These are phyloP conservation scores for Osmerus mordax DNA, from an alignment of 2,113 vertebrate genomes.

Conservation along the genomic window DNA sequence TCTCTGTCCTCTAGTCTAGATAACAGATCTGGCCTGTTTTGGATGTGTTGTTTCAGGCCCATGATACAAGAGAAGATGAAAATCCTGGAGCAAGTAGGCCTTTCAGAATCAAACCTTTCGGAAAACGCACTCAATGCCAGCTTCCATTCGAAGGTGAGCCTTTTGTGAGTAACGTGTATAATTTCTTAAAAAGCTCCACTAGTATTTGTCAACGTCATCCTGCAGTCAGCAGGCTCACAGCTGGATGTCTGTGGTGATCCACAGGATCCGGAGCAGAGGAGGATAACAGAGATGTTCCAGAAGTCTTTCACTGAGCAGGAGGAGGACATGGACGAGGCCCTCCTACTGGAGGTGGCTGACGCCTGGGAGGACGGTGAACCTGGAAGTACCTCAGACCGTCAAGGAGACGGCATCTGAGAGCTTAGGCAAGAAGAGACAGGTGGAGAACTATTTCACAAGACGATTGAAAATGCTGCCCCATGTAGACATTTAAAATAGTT, in stretches of 20 bases:
- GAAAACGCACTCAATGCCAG: conserved; percentile 78
- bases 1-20: not conserved
- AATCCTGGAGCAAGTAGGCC: conserved; percentile 87
- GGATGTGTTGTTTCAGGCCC: conserved; percentile 74
- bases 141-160: conserved; percentile 81
- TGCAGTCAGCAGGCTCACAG: conserved; percentile 2
- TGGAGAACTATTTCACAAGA: conserved; percentile 57
- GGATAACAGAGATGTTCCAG: conserved; percentile 84
- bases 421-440: conserved; percentile 59
- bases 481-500: not conserved
- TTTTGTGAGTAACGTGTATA: not conserved
- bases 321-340: conserved; percentile 65
- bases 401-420: conserved; percentile 38
- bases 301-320: conserved; percentile 73
- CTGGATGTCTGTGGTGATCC: not conserved
- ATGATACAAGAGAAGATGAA: conserved; percentile 94
- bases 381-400: conserved; percentile 25
- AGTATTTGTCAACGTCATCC: not conserved
- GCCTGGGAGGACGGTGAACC: conserved; percentile 69
- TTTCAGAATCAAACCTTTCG: conserved; percentile 87
- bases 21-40: not conserved
- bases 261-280: conserved; percentile 78
- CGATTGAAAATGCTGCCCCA: conserved; percentile 3
- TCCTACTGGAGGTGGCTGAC: conserved; percentile 70
- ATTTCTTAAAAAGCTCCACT: not conserved